A percentile compares a stretch with the other conserved stretches of the same genome.
Evolutionary conservation across 2,888 invertebrate genomes (phyloP).

Genomic region (Alloplasta piceator): DNA sequence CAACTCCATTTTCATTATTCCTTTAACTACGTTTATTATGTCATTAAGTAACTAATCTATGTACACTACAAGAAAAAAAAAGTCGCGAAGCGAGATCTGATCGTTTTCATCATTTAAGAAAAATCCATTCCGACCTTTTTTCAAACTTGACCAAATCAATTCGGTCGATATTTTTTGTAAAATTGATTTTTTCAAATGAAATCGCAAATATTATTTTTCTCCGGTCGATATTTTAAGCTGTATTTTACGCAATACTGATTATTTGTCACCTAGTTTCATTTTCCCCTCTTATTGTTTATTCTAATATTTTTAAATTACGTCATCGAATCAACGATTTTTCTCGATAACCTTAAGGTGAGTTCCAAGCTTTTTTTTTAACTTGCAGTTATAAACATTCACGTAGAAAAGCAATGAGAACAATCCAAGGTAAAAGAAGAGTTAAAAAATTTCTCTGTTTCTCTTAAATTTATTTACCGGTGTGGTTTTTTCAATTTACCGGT

Average conservation of each 20-base stretch:
- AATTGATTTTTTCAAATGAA: conserved; percentile 5
- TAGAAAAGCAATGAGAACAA: no score
- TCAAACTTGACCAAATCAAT: not conserved
- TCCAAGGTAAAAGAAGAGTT: no score
- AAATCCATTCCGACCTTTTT: conserved; percentile 9
- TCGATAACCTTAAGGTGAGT: no score
- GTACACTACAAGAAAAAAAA: conserved; percentile 71
- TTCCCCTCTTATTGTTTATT: not conserved
- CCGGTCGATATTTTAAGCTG: conserved; percentile 28
- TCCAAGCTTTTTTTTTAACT: no score
- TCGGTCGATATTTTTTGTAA: not conserved
- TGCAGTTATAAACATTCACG: no score
- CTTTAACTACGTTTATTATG: conserved; percentile 36
- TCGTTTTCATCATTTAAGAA: conserved; percentile 25
- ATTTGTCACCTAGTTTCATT: conserved; percentile 17
- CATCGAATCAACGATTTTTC: no score
- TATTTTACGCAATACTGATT: conserved; percentile 48
- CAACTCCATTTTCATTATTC: conserved; percentile 13
- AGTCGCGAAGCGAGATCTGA: conserved; percentile 30
- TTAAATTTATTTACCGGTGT: no score
- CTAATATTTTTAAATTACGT: not conserved
- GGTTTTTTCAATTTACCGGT: no score
- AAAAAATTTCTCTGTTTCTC: no score
- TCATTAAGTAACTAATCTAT: conserved; percentile 78
- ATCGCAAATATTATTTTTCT: conserved; percentile 11